Conservation (phyloP, 2,113 vertebrate genomes). For the Chaenogobius annularis region DNA sequence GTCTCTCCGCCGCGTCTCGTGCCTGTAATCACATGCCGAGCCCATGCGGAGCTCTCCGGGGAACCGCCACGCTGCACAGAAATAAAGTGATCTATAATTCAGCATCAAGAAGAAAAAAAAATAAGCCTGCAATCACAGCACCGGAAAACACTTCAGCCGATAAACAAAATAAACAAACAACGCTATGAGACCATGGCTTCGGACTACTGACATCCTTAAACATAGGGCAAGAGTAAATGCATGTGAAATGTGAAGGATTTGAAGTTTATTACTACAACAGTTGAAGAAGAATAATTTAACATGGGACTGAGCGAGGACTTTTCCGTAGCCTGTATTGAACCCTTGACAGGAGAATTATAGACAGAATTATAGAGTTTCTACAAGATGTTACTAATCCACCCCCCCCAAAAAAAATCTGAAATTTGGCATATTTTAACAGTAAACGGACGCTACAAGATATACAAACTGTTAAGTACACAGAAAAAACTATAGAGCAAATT, state of each 20-base stretch:
- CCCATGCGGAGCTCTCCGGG: constrained; percentile 31
- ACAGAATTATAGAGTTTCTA: background rate
- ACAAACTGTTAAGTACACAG: background rate
- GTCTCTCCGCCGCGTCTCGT: background rate
- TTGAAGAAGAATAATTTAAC: background rate
- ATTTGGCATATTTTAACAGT: background rate
- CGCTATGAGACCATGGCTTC: background rate
- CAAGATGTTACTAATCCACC: background rate
- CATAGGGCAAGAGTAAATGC: background rate
- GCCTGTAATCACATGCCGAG: constrained; percentile 16
- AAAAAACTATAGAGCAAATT: background rate
- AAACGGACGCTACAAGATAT: background rate
- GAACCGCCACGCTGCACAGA: constrained; percentile 28
- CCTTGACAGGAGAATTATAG: background rate
- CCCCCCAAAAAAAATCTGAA: background rate
- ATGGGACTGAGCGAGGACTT: background rate
- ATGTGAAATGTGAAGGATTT: background rate
- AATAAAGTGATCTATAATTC: constrained; percentile 70
- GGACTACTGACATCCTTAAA: too few relatives aligned
- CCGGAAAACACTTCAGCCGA: background rate
- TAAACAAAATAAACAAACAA: background rate
- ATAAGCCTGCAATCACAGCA: constrained; percentile 26
- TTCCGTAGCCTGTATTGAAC: background rate
- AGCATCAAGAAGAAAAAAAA: constrained; percentile 24
- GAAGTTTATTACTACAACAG: too few relatives aligned